Evolutionary conservation across 1,140 invertebrate species (phyloP).

Genomic region (Calosoma granatense): DNA sequence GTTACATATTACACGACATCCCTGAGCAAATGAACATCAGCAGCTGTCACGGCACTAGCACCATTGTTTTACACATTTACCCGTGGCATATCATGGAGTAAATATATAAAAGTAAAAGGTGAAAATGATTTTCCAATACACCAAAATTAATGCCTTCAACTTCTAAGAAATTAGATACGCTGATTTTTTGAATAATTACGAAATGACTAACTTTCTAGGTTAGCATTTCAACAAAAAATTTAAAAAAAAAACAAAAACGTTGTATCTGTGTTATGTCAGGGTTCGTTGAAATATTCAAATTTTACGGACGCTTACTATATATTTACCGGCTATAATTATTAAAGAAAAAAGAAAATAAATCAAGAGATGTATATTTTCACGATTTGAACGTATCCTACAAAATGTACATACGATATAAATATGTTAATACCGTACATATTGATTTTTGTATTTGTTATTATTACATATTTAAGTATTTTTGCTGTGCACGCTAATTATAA

Average conservation of each 20-base stretch:
- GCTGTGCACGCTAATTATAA: slow-evolving; percentile 5
- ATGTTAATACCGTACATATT: slow-evolving; percentile 1
- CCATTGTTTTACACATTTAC: too few species aligned
- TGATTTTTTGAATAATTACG: slow-evolving; percentile 1
- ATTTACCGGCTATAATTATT: slow-evolving; percentile 2
- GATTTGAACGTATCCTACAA: neutral
- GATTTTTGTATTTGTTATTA: neutral
- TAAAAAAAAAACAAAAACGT: neutral
- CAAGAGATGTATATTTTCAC: slow-evolving; percentile 4
- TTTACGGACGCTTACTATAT: neutral
- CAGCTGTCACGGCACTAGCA: too few species aligned
- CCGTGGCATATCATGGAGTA: too few species aligned
- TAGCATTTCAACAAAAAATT: neutral
- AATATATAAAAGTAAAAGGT: too few species aligned
- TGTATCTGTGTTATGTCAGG: neutral
- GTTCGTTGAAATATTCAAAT: slow-evolving; percentile 2
- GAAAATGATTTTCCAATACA: slow-evolving; percentile 2
- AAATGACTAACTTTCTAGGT: too few species aligned
- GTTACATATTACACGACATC: too few species aligned
- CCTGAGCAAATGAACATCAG: too few species aligned
- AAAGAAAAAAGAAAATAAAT: neutral
- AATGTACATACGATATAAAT: neutral
- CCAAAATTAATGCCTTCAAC: neutral
- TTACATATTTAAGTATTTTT: slow-evolving; percentile 1
- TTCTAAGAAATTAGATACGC: neutral